A percentile compares a stretch with the other conserved stretches of the same genome.
These are phyloP conservation scores for Tragelaphus strepsiceros DNA, from an alignment of 2,113 vertebrate genomes.

Conservation along the genomic window DNA sequence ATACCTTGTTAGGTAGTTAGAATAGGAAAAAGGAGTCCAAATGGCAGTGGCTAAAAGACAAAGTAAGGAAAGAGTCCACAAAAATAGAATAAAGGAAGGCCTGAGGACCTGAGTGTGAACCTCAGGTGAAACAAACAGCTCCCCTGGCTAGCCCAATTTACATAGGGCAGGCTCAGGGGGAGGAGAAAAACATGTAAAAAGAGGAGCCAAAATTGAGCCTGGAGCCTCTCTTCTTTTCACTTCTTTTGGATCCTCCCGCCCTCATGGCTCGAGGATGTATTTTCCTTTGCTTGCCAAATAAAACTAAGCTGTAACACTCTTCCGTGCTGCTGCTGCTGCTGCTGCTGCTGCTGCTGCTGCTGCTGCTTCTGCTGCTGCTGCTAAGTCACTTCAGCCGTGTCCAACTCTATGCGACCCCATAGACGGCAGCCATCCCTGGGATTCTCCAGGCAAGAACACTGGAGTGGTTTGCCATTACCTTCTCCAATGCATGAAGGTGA, in stretches of 20 bases:
- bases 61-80: neutral
- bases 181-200: neutral
- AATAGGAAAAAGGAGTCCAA: neutral
- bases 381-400: too few relatives aligned
- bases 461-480: too few relatives aligned
- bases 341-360: too few relatives aligned
- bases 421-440: too few relatives aligned
- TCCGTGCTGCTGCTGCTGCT: neutral
- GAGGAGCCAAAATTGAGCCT: neutral
- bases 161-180: neutral
- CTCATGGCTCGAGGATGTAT: neutral
- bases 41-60: neutral
- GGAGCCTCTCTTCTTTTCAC: neutral
- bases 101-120: neutral
- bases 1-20: neutral
- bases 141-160: neutral
- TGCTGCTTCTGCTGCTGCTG: neutral
- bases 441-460: too few relatives aligned
- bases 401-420: too few relatives aligned
- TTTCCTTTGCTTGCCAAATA: neutral
- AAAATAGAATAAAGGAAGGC: neutral
- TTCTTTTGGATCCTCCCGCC: rapidly evolving
- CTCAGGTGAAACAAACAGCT: neutral
- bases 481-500: too few relatives aligned
- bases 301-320: neutral